Conservation (phyloP, 1,140 invertebrate genomes). For the Rhopalosiphum maidis region DNA sequence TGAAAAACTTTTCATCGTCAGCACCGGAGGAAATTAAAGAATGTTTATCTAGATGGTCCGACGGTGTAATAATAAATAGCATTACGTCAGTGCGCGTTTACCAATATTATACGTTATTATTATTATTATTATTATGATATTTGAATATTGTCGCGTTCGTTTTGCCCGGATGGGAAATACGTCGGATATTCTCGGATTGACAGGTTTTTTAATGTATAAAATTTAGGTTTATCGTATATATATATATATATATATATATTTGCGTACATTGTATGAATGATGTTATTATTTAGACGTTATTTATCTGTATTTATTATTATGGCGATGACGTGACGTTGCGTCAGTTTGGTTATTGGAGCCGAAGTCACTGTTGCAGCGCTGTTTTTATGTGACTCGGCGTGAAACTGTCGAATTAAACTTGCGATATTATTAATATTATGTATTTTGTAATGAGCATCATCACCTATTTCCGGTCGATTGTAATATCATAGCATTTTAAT, state of each 20-base stretch:
- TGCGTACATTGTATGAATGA: background rate
- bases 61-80: slow-evolving; percentile 13
- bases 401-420: background rate
- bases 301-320: background rate
- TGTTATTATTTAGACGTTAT: background rate
- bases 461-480: too few species aligned
- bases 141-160: slow-evolving; percentile 11
- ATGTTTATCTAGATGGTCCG: slow-evolving; percentile 46
- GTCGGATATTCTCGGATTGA: slow-evolving; percentile 29
- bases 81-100: background rate
- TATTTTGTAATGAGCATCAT: background rate
- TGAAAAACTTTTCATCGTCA: slow-evolving; percentile 9
- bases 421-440: background rate
- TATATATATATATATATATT: background rate
- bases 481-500: too few species aligned
- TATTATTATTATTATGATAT: background rate
- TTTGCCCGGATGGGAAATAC: background rate
- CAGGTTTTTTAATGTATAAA: slow-evolving; percentile 43
- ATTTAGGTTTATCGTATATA: background rate
- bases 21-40: slow-evolving; percentile 40
- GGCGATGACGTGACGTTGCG: background rate
- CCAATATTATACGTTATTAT: background rate
- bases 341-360: background rate
- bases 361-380: background rate
- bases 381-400: background rate